phyloP scores from a whole-genome alignment of 1,140 invertebrate species.

The Cardiocondyla obscurior region DNA sequence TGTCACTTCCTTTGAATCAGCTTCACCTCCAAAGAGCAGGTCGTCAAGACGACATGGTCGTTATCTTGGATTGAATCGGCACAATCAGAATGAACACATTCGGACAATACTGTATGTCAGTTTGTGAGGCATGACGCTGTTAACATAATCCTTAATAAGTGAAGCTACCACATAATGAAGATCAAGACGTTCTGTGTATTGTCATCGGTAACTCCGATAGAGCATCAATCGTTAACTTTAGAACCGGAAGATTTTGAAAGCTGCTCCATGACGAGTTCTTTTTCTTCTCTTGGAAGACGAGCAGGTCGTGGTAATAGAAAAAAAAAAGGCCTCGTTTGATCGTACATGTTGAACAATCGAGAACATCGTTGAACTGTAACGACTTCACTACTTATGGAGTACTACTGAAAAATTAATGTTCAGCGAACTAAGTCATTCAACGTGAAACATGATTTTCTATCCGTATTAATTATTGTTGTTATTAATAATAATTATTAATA shows the following conservation, averaged over 20 bases:
- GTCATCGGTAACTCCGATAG: constrained; percentile 57
- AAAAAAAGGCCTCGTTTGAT: constrained; percentile 58
- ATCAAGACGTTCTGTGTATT: constrained; percentile 60
- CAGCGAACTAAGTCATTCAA: constrained; percentile 78
- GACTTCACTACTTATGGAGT: constrained; percentile 40
- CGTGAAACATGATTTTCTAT: constrained; percentile 82
- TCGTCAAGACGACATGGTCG: constrained; percentile 86
- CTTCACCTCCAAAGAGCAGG: constrained; percentile 75
- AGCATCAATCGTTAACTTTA: not conserved
- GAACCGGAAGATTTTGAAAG: not conserved
- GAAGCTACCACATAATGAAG: constrained; percentile 34
- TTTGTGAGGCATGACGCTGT: constrained; percentile 49
- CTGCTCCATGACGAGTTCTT: constrained; percentile 23
- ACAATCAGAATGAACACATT: constrained; percentile 56
- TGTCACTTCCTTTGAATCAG: constrained; percentile 83
- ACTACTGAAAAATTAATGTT: constrained; percentile 65
- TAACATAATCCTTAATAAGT: constrained; percentile 65
- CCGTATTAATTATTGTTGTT: constrained; percentile 84
- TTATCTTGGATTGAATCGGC: constrained; percentile 87
- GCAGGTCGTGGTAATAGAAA: constrained; percentile 55
- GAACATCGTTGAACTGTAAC: constrained; percentile 48
- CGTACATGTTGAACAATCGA: constrained; percentile 42
- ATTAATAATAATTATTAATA: constrained; percentile 84
- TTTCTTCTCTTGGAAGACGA: constrained; percentile 20
- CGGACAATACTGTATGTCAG: constrained; percentile 55